Base-by-base conservation (phyloP, 2,113 vertebrate genomes). In the Myiagra hebetior region DNA sequence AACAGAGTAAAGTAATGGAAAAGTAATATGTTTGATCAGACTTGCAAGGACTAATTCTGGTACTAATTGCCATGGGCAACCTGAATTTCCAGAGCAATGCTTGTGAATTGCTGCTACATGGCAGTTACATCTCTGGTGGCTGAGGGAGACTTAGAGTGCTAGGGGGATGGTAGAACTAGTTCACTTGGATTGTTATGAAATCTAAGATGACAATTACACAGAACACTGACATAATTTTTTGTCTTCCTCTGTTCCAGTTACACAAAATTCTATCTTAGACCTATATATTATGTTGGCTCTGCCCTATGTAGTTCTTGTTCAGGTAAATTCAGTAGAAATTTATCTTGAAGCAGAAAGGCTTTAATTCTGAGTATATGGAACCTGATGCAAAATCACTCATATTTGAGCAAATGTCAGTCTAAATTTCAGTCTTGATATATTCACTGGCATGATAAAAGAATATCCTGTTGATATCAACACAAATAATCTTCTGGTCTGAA, bases 391-490 rank as follows among this genome's bases (percentile, higher is more conserved):
- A 83, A 59, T 72, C 52, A 53, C 17, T 70, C 23, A 52, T 20
- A 47, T 50, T 1, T 89, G 59, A 91, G 41, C 21, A 55, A 53
- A 83, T 3, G 13, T 69, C 80, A 77, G 33, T 57, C 80, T 84
- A 80, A 86, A 86, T 93, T 93, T 93, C 44, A 41, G 72, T 59
- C 80, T 59, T 56, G 47, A 76, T 68, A 47, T 17, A 50, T 42
- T 85, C 30, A 35, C 26, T 89, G 53, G 39, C 22, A 28, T 83
- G 76, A 76, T 91, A 95, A 56, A 33, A 93, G 53, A 76, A 79
- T 84, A 84, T 91, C 28, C 52, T 94, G 68, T 87, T 84, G 63
- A 47, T 94, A 89, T 65, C 87, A 94, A 68, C 59, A 93, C 59
- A 91, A 89, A 91, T n/a, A 0, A 1, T 84, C 77, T 85, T 93